phyloP scores from a whole-genome alignment of 1,140 invertebrate species.

The Pygmarrhopalites habei region DNA sequence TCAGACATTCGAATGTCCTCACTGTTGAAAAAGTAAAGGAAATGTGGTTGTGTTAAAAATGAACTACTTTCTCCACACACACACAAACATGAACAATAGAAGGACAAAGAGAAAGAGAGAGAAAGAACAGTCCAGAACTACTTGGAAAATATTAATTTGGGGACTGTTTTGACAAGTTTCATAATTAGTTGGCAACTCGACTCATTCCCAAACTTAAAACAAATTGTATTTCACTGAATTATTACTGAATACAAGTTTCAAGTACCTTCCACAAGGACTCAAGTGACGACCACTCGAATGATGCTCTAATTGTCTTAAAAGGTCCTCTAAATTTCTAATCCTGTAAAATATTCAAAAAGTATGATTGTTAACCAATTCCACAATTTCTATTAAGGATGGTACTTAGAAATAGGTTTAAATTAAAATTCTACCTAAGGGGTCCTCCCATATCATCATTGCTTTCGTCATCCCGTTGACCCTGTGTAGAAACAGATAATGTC shows the following conservation, averaged over 20 bases:
- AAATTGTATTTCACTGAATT: too few species aligned
- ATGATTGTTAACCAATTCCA: not conserved
- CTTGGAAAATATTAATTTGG: too few species aligned
- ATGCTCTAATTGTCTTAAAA: conserved; percentile 81
- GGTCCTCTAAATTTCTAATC: conserved; percentile 82
- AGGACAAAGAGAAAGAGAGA: too few species aligned
- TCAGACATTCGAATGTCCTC: conserved; percentile 88
- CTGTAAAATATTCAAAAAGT: conserved; percentile 43
- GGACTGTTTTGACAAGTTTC: too few species aligned
- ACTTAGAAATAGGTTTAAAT: not conserved
- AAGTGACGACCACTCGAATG: conserved; percentile 70
- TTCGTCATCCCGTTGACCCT: conserved; percentile 33
- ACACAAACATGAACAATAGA: too few species aligned
- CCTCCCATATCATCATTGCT: conserved; percentile 37
- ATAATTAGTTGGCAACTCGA: too few species aligned
- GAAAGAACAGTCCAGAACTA: too few species aligned
- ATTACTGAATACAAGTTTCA: too few species aligned
- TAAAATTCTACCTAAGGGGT: conserved; percentile 32
- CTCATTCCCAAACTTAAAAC: too few species aligned
- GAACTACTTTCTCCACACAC: too few species aligned
- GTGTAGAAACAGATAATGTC: too few species aligned
- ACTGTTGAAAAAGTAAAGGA: too few species aligned
- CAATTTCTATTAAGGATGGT: not conserved
- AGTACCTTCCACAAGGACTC: conserved; percentile 63
- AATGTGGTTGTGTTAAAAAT: conserved; percentile 52